A percentile compares a stretch with the other conserved stretches of the same genome.
phyloP scores from a whole-genome alignment of 2,888 invertebrate species.

The Erebia palarica region DNA sequence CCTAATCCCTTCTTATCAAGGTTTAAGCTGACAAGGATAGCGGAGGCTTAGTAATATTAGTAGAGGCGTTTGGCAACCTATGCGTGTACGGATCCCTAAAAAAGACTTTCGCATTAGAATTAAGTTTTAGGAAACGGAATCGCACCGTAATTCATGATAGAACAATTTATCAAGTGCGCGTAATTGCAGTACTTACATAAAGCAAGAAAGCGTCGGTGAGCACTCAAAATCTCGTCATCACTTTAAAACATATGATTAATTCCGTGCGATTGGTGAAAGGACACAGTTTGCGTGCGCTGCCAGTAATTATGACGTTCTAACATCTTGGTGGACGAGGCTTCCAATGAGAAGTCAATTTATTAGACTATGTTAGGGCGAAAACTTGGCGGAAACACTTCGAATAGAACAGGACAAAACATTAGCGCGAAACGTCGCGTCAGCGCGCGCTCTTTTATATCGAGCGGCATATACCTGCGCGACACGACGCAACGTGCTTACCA shows the following conservation, averaged over 20 bases:
- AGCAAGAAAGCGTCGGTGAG: slow-evolving; percentile 20
- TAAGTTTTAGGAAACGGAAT: slow-evolving; percentile 7
- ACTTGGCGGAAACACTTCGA: no score
- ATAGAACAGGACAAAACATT: no score
- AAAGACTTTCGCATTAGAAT: slow-evolving; percentile 15
- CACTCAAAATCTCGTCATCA: slow-evolving; percentile 26
- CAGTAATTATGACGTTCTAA: slow-evolving; percentile 20
- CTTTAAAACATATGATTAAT: slow-evolving; percentile 40
- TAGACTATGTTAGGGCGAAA: not conserved
- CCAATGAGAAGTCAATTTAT: slow-evolving; percentile 3
- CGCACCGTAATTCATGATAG: slow-evolving; percentile 12
- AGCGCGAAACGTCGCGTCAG: no score
- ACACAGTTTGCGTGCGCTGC: slow-evolving; percentile 31
- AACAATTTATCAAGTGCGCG: slow-evolving; percentile 16
- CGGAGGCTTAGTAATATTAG: no score
- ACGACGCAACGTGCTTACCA: no score
- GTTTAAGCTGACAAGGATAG: no score
- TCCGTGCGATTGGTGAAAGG: slow-evolving; percentile 46
- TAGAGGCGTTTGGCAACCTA: not conserved
- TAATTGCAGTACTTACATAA: slow-evolving; percentile 21
- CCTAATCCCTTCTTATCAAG: no score
- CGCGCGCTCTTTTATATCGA: no score
- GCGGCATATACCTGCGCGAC: no score
- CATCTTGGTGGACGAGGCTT: not conserved
- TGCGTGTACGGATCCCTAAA: not conserved